Evolutionary conservation across 1,140 invertebrate genomes (phyloP).

Genomic region (Aphelinus certus): DNA sequence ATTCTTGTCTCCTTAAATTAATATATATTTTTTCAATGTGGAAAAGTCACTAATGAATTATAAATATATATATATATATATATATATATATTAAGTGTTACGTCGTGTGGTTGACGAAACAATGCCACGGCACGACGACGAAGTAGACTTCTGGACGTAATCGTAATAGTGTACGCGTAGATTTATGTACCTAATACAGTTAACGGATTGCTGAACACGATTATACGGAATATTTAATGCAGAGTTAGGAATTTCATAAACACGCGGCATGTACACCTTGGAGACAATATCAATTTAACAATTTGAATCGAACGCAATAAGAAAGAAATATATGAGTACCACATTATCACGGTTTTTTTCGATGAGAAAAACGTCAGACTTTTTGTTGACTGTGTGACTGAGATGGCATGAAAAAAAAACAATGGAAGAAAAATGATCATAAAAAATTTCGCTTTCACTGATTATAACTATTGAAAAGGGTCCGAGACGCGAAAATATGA

Average conservation of each 20-base stretch:
- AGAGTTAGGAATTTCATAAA: slow-evolving; percentile 3
- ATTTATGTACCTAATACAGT: background rate
- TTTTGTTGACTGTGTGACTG: no score
- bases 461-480: no score
- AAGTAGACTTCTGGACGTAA: slow-evolving; percentile 23
- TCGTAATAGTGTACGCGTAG: background rate
- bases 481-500: background rate
- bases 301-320: background rate
- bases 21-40: slow-evolving; percentile 63
- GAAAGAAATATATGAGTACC: background rate
- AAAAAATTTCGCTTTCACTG: no score
- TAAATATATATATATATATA: slow-evolving; percentile 20
- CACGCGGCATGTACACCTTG: slow-evolving; percentile 49
- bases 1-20: slow-evolving; percentile 52
- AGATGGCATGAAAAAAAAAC: background rate
- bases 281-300: slow-evolving; percentile 58
- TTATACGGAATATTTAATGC: no score
- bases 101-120: slow-evolving; percentile 9
- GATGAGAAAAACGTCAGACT: background rate
- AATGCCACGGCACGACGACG: background rate
- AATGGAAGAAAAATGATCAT: no score
- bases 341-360: background rate
- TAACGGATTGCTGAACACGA: no score
- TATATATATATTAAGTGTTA: slow-evolving; percentile 32
- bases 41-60: slow-evolving; percentile 36